phyloP scores from a whole-genome alignment of 2,113 vertebrate genomes.

The Xiphophorus couchianus region DNA sequence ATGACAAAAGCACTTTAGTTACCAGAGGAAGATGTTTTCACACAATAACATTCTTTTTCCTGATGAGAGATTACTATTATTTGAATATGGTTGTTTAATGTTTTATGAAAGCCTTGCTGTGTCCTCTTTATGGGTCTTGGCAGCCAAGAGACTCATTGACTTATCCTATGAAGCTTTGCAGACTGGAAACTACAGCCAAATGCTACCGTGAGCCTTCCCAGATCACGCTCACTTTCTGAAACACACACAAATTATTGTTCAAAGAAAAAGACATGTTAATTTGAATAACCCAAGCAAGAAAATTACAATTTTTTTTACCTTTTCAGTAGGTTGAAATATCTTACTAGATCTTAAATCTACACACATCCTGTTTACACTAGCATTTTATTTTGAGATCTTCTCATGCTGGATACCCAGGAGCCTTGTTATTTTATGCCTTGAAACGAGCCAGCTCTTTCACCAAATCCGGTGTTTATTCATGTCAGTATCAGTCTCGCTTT shows the following conservation, averaged over 20 bases:
- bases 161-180: slow-evolving; percentile 66
- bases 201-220: slow-evolving; percentile 68
- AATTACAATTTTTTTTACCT: slow-evolving; percentile 5
- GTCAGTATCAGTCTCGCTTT: slow-evolving; percentile 45
- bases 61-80: slow-evolving; percentile 60
- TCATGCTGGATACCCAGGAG: slow-evolving; percentile 6
- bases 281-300: slow-evolving; percentile 7
- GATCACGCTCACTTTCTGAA: slow-evolving; percentile 47
- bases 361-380: neutral
- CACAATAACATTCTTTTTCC: slow-evolving; percentile 29
- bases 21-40: slow-evolving; percentile 24
- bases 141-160: slow-evolving; percentile 62
- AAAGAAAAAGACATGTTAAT: slow-evolving; percentile 11
- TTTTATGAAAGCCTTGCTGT: slow-evolving; percentile 63
- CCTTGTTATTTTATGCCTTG: slow-evolving; percentile 10
- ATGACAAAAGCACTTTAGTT: slow-evolving; percentile 26
- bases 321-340: neutral
- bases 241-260: slow-evolving; percentile 27
- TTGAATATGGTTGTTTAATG: slow-evolving; percentile 57
- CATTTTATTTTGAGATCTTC: slow-evolving; percentile 20
- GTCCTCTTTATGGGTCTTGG: slow-evolving; percentile 60
- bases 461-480: slow-evolving; percentile 52
- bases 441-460: slow-evolving; percentile 20
- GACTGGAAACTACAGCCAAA: slow-evolving; percentile 51
- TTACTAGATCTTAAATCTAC: neutral